phyloP scores from a whole-genome alignment of 2,797 vertebrate genomes.

The Squalus acanthias region DNA sequence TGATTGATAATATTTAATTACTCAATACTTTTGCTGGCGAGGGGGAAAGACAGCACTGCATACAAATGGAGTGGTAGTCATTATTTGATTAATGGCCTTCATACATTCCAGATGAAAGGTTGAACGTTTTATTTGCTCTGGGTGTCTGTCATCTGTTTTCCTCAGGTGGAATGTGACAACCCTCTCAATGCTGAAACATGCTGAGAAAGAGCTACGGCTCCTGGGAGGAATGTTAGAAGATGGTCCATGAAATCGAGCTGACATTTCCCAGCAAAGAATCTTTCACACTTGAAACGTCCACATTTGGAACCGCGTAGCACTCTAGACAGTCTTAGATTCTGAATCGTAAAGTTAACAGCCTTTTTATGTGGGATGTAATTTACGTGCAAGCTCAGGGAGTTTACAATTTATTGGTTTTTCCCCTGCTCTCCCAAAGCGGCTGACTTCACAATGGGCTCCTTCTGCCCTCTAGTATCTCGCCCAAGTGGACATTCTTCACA shows the following conservation, averaged over 20 bases:
- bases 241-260: constrained; percentile 16
- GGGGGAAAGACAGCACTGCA: not conserved
- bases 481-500: not conserved
- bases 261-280: constrained; percentile 9
- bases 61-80: not conserved
- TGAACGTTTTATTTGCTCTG: not conserved
- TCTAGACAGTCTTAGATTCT: not conserved
- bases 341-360: constrained; percentile 4
- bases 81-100: constrained; percentile 24
- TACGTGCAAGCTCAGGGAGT: not conserved
- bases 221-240: constrained; percentile 1
- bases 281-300: constrained; percentile 14
- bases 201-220: not conserved
- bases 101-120: constrained; percentile 9
- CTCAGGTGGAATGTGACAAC: constrained; percentile 2
- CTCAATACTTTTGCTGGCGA: not conserved
- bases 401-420: not conserved
- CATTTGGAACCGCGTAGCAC: not conserved
- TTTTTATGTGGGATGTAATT: not conserved
- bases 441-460: not conserved
- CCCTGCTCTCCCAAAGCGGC: not conserved
- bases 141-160: not conserved
- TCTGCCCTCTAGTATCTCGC: not conserved
- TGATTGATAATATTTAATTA: constrained; percentile 1
- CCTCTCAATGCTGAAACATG: not conserved